Evolutionary conservation across 2,888 invertebrate genomes (phyloP).

Genomic region (Tenthredo scrophulariae): DNA sequence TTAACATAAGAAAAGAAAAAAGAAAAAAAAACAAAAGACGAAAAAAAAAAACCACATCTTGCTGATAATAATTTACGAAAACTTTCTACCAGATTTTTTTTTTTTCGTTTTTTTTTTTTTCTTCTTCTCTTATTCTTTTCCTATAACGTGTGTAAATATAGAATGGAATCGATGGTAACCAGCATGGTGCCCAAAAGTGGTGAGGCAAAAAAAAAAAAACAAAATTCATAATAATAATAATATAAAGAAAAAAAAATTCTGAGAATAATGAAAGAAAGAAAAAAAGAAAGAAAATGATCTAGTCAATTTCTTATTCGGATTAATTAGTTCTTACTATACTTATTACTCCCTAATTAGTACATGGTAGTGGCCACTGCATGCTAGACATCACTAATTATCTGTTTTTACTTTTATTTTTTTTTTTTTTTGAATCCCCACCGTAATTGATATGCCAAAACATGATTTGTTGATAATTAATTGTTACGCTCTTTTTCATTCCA

Average conservation of each 20-base stretch:
- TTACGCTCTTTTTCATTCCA: neutral
- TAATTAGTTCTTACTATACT: constrained; percentile 11
- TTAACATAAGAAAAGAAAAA: neutral
- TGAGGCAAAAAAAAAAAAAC: neutral
- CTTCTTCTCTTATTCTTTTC: neutral
- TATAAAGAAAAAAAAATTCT: neutral
- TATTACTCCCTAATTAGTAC: constrained; percentile 56
- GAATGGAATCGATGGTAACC: constrained; percentile 17
- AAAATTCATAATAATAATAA: neutral
- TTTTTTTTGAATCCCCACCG: neutral
- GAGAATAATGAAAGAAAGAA: neutral
- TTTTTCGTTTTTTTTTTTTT: neutral
- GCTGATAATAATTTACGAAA: neutral
- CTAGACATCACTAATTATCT: constrained; percentile 63
- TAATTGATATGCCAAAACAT: constrained; percentile 15
- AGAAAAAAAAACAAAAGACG: neutral
- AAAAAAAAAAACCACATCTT: neutral
- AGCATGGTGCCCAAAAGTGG: constrained; percentile 35
- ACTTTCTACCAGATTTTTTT: neutral
- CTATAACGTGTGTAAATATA: neutral
- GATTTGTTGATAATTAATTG: constrained; percentile 1
- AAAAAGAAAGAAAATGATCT: neutral
- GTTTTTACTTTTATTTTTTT: no score
- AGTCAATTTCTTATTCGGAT: constrained; percentile 15
- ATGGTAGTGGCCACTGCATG: constrained; percentile 75